Evolutionary conservation across 1,140 invertebrate genomes (phyloP).

Genomic region (Bombus huntii): DNA sequence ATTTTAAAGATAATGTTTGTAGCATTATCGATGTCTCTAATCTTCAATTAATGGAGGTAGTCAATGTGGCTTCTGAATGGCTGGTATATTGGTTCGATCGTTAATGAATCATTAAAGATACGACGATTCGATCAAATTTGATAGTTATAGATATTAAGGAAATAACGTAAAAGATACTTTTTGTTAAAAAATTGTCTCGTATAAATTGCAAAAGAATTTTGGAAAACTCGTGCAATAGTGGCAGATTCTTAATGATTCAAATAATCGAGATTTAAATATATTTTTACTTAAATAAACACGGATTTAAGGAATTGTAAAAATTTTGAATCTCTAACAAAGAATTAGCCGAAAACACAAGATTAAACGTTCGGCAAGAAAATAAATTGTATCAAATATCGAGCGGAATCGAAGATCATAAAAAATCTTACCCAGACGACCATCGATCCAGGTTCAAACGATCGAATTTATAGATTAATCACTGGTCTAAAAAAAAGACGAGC

Average conservation of each 20-base stretch:
- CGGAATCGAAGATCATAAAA: neutral
- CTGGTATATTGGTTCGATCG: neutral
- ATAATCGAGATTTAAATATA: no score
- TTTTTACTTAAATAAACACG: no score
- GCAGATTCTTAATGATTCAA: no score
- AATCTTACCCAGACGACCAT: neutral
- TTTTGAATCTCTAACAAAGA: neutral
- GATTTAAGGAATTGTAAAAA: neutral
- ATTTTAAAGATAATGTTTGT: neutral
- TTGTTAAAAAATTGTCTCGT: neutral
- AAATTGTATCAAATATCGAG: neutral
- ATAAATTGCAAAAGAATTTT: no score
- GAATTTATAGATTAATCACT: neutral
- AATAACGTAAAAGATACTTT: neutral
- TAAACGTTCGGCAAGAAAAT: neutral
- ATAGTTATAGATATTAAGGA: neutral
- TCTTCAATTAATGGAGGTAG: neutral
- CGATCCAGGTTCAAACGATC: neutral
- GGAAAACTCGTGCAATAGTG: no score
- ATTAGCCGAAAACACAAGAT: neutral
- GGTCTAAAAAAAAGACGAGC: neutral
- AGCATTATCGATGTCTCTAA: neutral
- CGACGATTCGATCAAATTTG: neutral
- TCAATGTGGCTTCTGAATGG: neutral
- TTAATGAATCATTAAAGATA: neutral